These are phyloP conservation scores for Babylonia areolata DNA, from an alignment of 1,140 invertebrate genomes.

Conservation along the genomic window DNA sequence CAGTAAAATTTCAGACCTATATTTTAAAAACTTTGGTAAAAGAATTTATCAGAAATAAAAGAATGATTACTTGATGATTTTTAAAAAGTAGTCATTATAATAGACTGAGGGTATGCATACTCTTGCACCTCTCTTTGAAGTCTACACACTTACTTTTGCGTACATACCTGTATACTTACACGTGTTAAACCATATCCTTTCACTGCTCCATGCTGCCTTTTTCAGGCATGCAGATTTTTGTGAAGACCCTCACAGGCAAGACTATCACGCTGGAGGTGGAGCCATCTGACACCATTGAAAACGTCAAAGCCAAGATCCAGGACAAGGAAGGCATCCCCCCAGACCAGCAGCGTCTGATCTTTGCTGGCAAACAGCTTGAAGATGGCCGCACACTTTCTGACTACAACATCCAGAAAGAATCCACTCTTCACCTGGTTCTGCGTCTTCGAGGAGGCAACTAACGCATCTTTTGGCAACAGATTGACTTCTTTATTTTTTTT, in stretches of 20 bases:
- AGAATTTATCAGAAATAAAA: too few species aligned
- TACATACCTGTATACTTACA: constrained; percentile 86
- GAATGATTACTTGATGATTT: too few species aligned
- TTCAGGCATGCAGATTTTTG: constrained; percentile 73
- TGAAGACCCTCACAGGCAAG: constrained; percentile 81
- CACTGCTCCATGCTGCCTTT: constrained; percentile 78
- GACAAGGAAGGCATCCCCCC: constrained; percentile 87
- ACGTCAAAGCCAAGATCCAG: constrained; percentile 64
- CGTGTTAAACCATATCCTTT: constrained; percentile 83
- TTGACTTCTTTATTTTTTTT: background rate
- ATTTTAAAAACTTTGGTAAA: too few species aligned
- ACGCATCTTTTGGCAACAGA: constrained; percentile 76
- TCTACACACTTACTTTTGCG: constrained; percentile 92
- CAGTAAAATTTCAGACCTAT: too few species aligned
- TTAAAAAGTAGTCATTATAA: too few species aligned
- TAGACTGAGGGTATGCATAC: constrained; percentile 94
- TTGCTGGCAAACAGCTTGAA: constrained; percentile 81
- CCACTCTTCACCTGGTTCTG: constrained; percentile 85
- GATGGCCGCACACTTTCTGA: constrained; percentile 85
- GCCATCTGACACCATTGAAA: constrained; percentile 85
- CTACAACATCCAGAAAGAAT: constrained; percentile 87
- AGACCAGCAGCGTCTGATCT: constrained; percentile 83
- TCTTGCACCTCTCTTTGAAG: constrained; percentile 95
- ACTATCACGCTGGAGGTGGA: constrained; percentile 94
- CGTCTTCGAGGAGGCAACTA: constrained; percentile 94